Evolutionary conservation across 2,888 invertebrate species (phyloP).

Genomic region (Tenthredo amoena): DNA sequence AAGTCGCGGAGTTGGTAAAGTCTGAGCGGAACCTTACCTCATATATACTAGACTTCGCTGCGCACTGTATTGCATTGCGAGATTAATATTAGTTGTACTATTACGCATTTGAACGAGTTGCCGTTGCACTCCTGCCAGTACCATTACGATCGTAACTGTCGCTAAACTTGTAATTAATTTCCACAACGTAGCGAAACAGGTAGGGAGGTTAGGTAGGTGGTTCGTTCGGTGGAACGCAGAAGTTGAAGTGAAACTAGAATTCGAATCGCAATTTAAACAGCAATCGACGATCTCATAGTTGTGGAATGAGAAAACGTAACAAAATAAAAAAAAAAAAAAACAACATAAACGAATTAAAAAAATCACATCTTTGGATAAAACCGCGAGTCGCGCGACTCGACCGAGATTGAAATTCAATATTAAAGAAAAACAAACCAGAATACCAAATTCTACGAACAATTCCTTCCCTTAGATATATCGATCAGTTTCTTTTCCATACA

Average conservation of each 20-base stretch:
- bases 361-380: not conserved
- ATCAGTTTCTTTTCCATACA: not conserved
- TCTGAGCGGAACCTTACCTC: not conserved
- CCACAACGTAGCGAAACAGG: not conserved
- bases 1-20: conserved; percentile 11
- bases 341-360: too few species aligned
- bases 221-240: not conserved
- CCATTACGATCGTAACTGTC: conserved; percentile 60
- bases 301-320: not conserved
- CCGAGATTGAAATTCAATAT: not conserved
- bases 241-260: conserved; percentile 14
- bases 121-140: conserved; percentile 6
- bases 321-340: too few species aligned
- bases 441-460: not conserved
- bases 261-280: conserved; percentile 12
- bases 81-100: conserved; percentile 48
- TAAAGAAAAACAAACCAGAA: not conserved
- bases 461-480: not conserved
- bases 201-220: not conserved
- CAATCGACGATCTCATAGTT: not conserved
- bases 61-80: conserved; percentile 1
- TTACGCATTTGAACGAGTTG: conserved; percentile 35
- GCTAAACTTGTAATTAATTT: conserved; percentile 67
- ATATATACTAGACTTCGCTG: not conserved
- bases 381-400: not conserved